Percentiles rank a stretch among this genome's conserved stretches.
These are phyloP conservation scores for Lepus townsendii DNA, from an alignment of 2,797 vertebrate genomes.

Conservation along the genomic window DNA sequence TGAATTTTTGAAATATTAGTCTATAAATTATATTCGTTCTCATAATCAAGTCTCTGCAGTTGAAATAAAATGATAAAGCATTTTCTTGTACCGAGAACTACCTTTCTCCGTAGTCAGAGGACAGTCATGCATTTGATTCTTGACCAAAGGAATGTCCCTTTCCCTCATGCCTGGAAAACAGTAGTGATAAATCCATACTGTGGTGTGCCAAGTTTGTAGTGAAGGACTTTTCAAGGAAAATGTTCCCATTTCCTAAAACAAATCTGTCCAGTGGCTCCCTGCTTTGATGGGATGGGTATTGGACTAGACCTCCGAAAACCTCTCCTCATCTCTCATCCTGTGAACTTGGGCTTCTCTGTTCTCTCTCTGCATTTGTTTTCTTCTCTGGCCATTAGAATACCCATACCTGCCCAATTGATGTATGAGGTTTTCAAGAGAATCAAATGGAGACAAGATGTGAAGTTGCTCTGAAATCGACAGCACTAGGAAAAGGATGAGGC, in stretches of 20 bases:
- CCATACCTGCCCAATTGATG: background rate
- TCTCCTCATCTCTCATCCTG: background rate
- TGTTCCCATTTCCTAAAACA: background rate
- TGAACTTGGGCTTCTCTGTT: background rate
- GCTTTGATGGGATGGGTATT: background rate
- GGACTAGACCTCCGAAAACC: background rate
- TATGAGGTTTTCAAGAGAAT: background rate
- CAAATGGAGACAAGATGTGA: background rate
- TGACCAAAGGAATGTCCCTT: conserved; percentile 36
- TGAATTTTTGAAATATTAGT: no score
- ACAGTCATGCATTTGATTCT: background rate
- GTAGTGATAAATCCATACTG: background rate
- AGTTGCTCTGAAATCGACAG: conserved; percentile 18
- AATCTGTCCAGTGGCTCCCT: conserved; percentile 17
- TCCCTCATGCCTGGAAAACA: conserved; percentile 8
- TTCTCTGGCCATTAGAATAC: background rate
- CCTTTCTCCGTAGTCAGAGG: background rate
- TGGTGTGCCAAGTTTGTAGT: background rate
- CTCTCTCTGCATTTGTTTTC: background rate
- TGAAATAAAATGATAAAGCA: background rate
- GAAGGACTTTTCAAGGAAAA: conserved; percentile 38
- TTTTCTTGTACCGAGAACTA: background rate
- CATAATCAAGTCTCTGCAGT: background rate
- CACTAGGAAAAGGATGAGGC: background rate
- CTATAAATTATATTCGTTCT: background rate